Evolutionary conservation across 2,888 invertebrate species (phyloP).

Genomic region (Hoplodrina ambigua): DNA sequence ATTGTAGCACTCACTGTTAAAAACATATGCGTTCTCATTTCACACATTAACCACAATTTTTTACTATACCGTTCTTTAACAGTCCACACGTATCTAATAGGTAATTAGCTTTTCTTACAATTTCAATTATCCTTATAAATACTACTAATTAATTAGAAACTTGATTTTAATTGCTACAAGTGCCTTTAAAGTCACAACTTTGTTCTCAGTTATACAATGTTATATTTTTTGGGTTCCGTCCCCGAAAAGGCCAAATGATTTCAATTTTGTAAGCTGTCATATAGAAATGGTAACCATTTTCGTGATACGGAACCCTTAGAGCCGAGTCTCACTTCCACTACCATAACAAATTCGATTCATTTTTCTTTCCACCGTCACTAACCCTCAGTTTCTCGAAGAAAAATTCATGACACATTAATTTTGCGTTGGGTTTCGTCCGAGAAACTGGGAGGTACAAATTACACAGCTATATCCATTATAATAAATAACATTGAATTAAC

Average conservation of each 20-base stretch:
- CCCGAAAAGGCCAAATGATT: neutral
- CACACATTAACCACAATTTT: neutral
- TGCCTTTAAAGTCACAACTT: conserved; percentile 53
- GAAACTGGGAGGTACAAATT: neutral
- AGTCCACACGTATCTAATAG: conserved; percentile 9
- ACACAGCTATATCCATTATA: conserved; percentile 9
- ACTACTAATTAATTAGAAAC: conserved; percentile 47
- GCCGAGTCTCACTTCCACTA: conserved; percentile 5
- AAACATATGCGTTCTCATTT: conserved; percentile 9
- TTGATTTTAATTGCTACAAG: conserved; percentile 43
- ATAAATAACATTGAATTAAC: conserved; percentile 49
- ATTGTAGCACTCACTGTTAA: conserved; percentile 38
- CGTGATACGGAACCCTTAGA: conserved; percentile 19
- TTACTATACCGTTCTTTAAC: conserved; percentile 13
- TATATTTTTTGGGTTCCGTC: conserved; percentile 11
- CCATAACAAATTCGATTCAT: conserved; percentile 52
- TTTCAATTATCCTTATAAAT: conserved; percentile 49
- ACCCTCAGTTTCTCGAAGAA: too few relatives aligned
- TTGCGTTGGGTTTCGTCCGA: too few relatives aligned
- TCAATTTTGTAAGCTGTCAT: neutral
- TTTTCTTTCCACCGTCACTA: conserved; percentile 25
- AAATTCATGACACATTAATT: too few relatives aligned
- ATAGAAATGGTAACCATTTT: neutral
- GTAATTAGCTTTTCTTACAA: conserved; percentile 25
- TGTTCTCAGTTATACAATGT: conserved; percentile 23